Evolutionary conservation across 1,140 invertebrate species (phyloP), one percentile per base, ranked within the genome.

Genomic region (Holotrichia oblita): DNA sequence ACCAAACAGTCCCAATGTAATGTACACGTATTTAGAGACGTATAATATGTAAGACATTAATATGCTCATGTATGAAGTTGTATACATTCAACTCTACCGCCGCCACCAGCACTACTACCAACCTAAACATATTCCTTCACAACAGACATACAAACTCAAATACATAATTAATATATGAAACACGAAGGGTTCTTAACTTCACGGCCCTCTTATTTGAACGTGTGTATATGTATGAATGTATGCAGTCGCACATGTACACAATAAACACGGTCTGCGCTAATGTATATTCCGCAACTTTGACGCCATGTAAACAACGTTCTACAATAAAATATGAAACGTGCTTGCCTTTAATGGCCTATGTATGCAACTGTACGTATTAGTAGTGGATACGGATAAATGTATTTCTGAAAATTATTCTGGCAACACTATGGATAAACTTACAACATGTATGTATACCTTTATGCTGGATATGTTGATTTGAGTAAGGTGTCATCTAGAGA

Each of bases 101-200:
- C 44, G 44, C 48, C 48, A 55, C 27, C 27, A 34, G 27, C 27
- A 34, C 27, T 4, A 17, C 48, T 17, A n/a, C 48, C 48, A 55
- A n/a, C 48, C 48, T 14, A 55, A 55, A 55, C 48, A 55, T 55
- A 55, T 55, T 55, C 48, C 48, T n/a, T 17, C 48, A 17, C n/a
- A 55, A 55, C 48, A 55, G 14, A 55, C 14, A 55, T 55, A 55
- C 48, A 17, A 55, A 55, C 48, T 55, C 48, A 55, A 55, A 55
- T 55, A 55, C 48, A 55, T 55, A 55, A 55, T 55, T 55, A 55
- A 55, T 55, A 55, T 55, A 55, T 55, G 48, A 55, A 55, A 55
- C 48, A 55, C 48, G 48, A 55, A 55, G 48, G 48, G 48, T 55
- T 55, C 48, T 55, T 55, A 55, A 55, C 48, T 55, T 55, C 14